phyloP scores from a whole-genome alignment of 2,797 vertebrate genomes.

The Siniperca undulata region DNA sequence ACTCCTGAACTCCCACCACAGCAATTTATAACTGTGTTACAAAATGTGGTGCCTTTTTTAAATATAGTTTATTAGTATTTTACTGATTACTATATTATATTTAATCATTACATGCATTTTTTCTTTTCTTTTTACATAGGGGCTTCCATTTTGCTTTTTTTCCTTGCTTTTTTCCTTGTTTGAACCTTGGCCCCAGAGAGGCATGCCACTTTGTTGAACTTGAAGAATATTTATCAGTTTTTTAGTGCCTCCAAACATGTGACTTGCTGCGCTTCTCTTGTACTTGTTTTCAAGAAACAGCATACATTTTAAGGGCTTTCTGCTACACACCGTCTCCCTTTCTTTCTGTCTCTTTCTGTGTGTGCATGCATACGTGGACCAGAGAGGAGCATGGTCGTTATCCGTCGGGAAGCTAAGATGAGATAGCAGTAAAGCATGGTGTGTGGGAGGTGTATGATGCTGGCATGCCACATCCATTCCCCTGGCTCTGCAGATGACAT shows the following conservation, averaged over 20 bases:
- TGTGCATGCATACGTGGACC: constrained; percentile 29
- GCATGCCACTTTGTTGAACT: not conserved
- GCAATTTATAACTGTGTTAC: not conserved
- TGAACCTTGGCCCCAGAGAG: not conserved
- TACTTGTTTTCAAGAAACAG: not conserved
- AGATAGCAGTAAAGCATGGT: constrained; percentile 62
- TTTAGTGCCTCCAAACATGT: not conserved
- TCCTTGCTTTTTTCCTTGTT: not conserved
- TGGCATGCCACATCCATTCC: constrained; percentile 71
- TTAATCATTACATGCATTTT: too few species aligned
- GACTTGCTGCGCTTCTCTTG: not conserved
- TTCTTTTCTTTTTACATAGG: too few species aligned
- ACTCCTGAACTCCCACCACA: too few species aligned
- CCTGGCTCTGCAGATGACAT: constrained; percentile 63
- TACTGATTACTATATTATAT: too few species aligned
- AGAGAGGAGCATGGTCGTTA: constrained; percentile 56
- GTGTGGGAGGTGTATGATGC: constrained; percentile 73
- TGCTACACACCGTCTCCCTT: not conserved
- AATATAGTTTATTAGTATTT: too few species aligned
- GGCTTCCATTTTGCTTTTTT: not conserved
- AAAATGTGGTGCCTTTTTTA: too few species aligned
- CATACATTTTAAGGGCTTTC: not conserved
- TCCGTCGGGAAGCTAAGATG: constrained; percentile 50
- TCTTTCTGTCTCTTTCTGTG: constrained; percentile 6
- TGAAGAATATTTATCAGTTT: not conserved